Base-by-base conservation (phyloP, 2,113 vertebrate genomes). In the Petaurus breviceps region DNA sequence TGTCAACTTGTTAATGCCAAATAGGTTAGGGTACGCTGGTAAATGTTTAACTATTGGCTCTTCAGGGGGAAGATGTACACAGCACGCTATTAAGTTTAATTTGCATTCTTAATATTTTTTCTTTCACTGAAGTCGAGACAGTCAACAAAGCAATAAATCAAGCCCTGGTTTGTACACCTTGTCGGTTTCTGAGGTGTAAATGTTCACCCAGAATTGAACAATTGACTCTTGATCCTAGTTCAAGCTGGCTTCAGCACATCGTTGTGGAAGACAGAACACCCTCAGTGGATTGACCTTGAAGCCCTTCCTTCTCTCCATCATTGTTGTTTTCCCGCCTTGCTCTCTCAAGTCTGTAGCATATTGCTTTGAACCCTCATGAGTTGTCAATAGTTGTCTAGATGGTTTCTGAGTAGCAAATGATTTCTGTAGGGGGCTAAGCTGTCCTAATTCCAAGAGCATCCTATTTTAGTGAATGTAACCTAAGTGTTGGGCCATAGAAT, bases 341-440 rank as follows among this genome's bases (percentile, higher is more conserved):
- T 57, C 96, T 25, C 31, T 43, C 6, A 90, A 90, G 92, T 51
- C 11, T 1, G 8, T 12, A 55, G 28, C 9, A 2, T 90, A 10
- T 94, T 1, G 24, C 52, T 94, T 95, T 61, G 28, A 77, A 11
- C 89, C 91, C n/a, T 89, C 94, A 89, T n/a, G 46, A 51, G 28
- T 0, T 53, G 2, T 89, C 37, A n/a, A 49, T 3, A 8, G n/a
- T 55, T 43, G 23, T 46, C 68, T 52, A 3, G 50, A 8, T 46
- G 90, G 9, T n/a, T 23, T 11, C 54, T 53, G 91, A 22, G 10
- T 1, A 2, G 14, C 24, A 25, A 16, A 43, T 50, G 25, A 31
- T 94, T 77, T 93, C n/a, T 26, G 0, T 51, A 31, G 46, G 16
- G 61, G 16, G 8, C 55, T 16, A 49, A 2, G 16, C 14, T 50